Base-by-base conservation (phyloP, 2,113 vertebrate species). In the Coptodon rendalli region DNA sequence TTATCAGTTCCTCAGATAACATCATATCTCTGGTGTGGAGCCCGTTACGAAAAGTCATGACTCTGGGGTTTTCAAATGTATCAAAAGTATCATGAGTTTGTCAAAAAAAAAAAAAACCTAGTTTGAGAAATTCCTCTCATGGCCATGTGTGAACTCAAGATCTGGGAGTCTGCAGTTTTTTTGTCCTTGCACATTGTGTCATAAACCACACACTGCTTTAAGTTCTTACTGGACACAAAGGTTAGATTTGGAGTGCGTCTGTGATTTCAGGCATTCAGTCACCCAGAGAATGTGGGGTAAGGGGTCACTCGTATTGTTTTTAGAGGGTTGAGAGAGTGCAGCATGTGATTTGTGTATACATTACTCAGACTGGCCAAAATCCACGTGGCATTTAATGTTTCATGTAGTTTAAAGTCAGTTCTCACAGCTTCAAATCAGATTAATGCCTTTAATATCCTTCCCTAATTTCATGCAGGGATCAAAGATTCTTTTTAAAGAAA, bases 271-370 rank as follows among this genome's bases (percentile, higher is more conserved):
- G 83, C 53, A 48, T 82, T 76, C 2, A 85, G 80, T 78, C 24
- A 8, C 31, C 45, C 59, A 71, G 82, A 84, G 80, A 92, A 89
- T 83, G 80, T 71, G 48, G 80, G 83, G 53, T 45, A 59, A 86
- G 34, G 34, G 83, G 86, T 92, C 80, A 78, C 79, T 48, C 10
- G 12, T 90, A 89, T 84, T 78, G 68, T 86, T 87, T 82, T 86
- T 14, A 84, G 19, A 52, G 9, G 38, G 24, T 6, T 7, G n/a
- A 66, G 14, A 24, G 63, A 24, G 57, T 40, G 43, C 5, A 27
- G 85, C 27, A 91, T 85, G 81, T 89, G 89, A 94, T 86, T 84
- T 52, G 66, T 91, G n/a, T 85, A 9, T 80, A n/a, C 80, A 27
- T 82, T 12, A 11, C 17, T 83, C 4, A 63, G 36, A 83, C 31